Conservation (phyloP, 2,888 invertebrate genomes). For the Sinelater perroti region DNA sequence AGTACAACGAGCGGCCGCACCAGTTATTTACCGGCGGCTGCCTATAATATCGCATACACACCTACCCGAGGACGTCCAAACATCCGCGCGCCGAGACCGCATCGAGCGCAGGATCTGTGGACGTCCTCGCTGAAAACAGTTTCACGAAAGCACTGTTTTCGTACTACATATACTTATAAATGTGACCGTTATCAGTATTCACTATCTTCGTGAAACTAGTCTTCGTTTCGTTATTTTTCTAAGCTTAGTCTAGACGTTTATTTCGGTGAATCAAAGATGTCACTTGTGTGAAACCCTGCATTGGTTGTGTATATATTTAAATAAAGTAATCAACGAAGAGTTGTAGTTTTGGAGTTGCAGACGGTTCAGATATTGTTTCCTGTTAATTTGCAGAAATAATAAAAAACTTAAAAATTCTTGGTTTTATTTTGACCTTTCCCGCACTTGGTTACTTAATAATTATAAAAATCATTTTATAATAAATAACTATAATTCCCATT, state of each 20-base stretch:
- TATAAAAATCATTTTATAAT: too few species aligned
- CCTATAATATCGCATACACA: too few species aligned
- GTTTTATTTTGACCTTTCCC: too few species aligned
- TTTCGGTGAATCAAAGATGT: constrained; percentile 12
- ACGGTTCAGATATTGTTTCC: too few species aligned
- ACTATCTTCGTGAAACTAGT: constrained; percentile 30
- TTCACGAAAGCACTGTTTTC: constrained; percentile 30
- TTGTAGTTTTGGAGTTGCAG: constrained; percentile 16
- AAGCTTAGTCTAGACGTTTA: constrained; percentile 26
- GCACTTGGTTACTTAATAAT: too few species aligned
- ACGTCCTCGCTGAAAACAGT: constrained; percentile 24
- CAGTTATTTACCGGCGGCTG: background rate
- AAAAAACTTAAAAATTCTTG: too few species aligned
- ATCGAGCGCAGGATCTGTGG: constrained; percentile 14
- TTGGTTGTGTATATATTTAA: constrained; percentile 22
- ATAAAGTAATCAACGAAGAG: constrained; percentile 26
- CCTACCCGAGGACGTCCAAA: constrained; percentile 18
- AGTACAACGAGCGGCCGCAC: constrained; percentile 19
- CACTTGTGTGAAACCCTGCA: constrained; percentile 24
- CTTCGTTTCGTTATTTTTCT: constrained; percentile 29
- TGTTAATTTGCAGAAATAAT: constrained; percentile 17
- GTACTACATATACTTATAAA: constrained; percentile 24
- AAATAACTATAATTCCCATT: too few species aligned
- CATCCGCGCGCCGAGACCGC: too few species aligned
- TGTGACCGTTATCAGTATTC: constrained; percentile 27